Percentiles rank a stretch among this genome's conserved stretches.
Conservation (phyloP, 1,140 invertebrate species). For the Leptinotarsa defecta region DNA sequence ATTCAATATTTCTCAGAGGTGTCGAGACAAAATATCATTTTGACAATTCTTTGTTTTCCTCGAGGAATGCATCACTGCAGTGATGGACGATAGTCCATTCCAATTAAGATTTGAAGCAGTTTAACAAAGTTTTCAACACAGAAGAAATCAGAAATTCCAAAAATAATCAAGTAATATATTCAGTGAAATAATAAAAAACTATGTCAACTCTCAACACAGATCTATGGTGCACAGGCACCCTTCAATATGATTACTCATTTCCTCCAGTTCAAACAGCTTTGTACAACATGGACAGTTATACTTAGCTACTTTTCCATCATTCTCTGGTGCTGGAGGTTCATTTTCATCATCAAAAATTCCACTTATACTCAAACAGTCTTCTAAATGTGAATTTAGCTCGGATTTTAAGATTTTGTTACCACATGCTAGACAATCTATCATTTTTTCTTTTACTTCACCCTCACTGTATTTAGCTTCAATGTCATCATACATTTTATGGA, state of each 20-base stretch:
- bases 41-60: too few species aligned
- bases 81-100: too few species aligned
- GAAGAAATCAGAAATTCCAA: too few species aligned
- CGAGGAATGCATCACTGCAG: too few species aligned
- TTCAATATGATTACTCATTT: conserved; percentile 48
- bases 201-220: background rate
- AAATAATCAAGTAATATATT: too few species aligned
- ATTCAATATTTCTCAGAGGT: too few species aligned
- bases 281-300: conserved; percentile 51
- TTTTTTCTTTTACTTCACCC: conserved; percentile 35
- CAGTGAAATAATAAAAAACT: too few species aligned
- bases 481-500: conserved; percentile 57
- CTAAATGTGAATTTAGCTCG: conserved; percentile 65
- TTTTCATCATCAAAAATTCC: conserved; percentile 42
- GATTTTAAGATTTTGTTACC: conserved; percentile 58
- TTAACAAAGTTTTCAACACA: too few species aligned
- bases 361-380: conserved; percentile 59
- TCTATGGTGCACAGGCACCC: conserved; percentile 38
- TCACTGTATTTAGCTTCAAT: conserved; percentile 48
- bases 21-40: too few species aligned
- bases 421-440: conserved; percentile 66
- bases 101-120: too few species aligned
- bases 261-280: conserved; percentile 36
- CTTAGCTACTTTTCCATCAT: conserved; percentile 25
- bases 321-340: conserved; percentile 13